phyloP scores from a whole-genome alignment of 2,797 vertebrate species.

The Lagodon rhomboides region DNA sequence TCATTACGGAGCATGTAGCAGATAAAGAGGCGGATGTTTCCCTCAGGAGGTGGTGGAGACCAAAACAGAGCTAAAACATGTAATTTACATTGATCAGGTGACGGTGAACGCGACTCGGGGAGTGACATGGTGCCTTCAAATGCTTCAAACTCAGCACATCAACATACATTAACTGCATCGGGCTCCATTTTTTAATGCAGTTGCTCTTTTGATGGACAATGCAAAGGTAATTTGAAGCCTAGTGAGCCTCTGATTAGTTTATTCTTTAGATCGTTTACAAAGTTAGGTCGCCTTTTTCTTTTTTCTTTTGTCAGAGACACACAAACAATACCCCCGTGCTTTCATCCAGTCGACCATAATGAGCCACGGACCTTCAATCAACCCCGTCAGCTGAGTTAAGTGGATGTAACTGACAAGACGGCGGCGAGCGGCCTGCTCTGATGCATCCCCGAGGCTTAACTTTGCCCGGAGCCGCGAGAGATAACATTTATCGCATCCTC shows the following conservation, averaged over 20 bases:
- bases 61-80: not conserved
- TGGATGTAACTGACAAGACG: constrained; percentile 1
- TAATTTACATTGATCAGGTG: not conserved
- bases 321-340: not conserved
- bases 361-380: constrained; percentile 1
- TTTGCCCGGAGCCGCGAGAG: not conserved
- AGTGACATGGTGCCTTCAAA: too few relatives aligned
- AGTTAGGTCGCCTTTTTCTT: not conserved
- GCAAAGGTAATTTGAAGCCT: not conserved
- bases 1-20: not conserved
- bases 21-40: not conserved
- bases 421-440: not conserved
- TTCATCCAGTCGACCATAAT: not conserved
- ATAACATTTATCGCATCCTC: not conserved
- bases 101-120: too few relatives aligned
- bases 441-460: not conserved
- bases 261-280: not conserved
- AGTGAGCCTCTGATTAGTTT: not conserved
- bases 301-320: not conserved
- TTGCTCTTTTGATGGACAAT: not conserved
- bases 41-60: not conserved
- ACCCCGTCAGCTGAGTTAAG: not conserved
- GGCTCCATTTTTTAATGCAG: not conserved
- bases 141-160: too few relatives aligned
- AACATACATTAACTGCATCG: too few relatives aligned